A percentile compares a stretch with the other conserved stretches of the same genome.
These are phyloP conservation scores for Petrophora chlorosata DNA, from an alignment of 2,888 invertebrate genomes.

Conservation along the genomic window DNA sequence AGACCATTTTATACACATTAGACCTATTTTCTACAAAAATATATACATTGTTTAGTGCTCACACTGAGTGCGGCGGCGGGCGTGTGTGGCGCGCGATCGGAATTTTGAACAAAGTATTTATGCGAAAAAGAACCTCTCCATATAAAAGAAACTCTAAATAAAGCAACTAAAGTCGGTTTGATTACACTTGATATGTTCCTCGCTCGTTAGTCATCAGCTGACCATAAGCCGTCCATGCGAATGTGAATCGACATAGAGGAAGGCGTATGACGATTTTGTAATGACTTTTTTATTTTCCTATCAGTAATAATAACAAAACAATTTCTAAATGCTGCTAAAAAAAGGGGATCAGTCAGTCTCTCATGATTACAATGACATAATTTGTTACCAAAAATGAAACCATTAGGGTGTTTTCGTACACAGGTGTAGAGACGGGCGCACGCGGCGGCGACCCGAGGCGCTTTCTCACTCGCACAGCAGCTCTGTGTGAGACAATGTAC, in stretches of 20 bases:
- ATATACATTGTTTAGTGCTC: not conserved
- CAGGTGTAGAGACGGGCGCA: not conserved
- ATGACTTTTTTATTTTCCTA: slow-evolving; percentile 49
- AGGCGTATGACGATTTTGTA: too few relatives aligned
- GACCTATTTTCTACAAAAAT: not conserved
- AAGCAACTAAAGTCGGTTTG: slow-evolving; percentile 48
- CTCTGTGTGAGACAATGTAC: slow-evolving; percentile 48
- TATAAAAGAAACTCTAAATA: not conserved
- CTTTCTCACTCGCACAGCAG: slow-evolving; percentile 61
- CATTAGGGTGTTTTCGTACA: slow-evolving; percentile 48
- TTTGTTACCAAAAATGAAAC: slow-evolving; percentile 67
- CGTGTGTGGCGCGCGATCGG: not conserved
- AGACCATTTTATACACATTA: slow-evolving; percentile 2
- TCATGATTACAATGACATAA: slow-evolving; percentile 68
- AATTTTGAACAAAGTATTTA: too few relatives aligned
- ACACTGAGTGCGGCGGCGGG: not conserved
- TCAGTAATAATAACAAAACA: slow-evolving; percentile 55
- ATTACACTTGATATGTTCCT: slow-evolving; percentile 73
- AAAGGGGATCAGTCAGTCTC: slow-evolving; percentile 78
- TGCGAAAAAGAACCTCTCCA: not conserved
- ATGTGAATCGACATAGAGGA: too few relatives aligned
- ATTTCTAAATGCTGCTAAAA: slow-evolving; percentile 78
- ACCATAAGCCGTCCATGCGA: too few relatives aligned
- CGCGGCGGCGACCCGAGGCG: slow-evolving; percentile 27
- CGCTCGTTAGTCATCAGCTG: not conserved